Evolutionary conservation across 1,140 invertebrate genomes (phyloP), one percentile per base, ranked within the genome.

Genomic region (Trichomalopsis sarcophagae): DNA sequence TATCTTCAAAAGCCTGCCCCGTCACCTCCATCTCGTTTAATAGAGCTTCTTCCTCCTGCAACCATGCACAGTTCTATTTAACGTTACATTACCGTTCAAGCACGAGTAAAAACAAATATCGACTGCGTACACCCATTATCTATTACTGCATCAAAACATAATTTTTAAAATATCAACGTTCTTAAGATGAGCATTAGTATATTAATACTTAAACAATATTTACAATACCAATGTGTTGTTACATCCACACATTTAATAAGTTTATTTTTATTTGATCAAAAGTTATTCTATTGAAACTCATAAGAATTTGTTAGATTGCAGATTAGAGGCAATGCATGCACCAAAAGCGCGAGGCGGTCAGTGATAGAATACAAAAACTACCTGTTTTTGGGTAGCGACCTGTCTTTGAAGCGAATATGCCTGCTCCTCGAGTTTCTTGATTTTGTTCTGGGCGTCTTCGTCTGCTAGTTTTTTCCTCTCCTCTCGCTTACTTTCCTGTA

Each of bases 1-100:
- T 99, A 90, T 99, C 98, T 93, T 99, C 99, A 91, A 99, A 99
- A 0, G 99, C 99, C 93, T 99, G 98, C 0, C 99, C 99, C 0
- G 98, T 99, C 1, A 99, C 98, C 92, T 99, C 99, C 97, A 99
- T 99, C 93, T 99, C 99, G 91, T 98, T 99, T 5, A 99, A 93
- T 79, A 99, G 93, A 2, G 98, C 98, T 91, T 99, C 99, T 93
- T 99, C 99, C 92, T 99, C 98, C 96, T 98, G 91, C 86, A 93
- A 87, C 91, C 91, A 92, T 86, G 91, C 89, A 90, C 89, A 92
- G 89, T 92, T 92, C 92, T 93, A 90, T 93, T 93, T 89, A 93
- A 90, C 88, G 88, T 93, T 92, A 93, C 88, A 90, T 89, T 87
- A 90, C 91, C 89, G 91, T 91, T 91, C 92, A 88, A 90, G 84